Conservation (phyloP, 37 sponge, comb jelly and placozoan genomes). For the Theonella swinhoei region DNA sequence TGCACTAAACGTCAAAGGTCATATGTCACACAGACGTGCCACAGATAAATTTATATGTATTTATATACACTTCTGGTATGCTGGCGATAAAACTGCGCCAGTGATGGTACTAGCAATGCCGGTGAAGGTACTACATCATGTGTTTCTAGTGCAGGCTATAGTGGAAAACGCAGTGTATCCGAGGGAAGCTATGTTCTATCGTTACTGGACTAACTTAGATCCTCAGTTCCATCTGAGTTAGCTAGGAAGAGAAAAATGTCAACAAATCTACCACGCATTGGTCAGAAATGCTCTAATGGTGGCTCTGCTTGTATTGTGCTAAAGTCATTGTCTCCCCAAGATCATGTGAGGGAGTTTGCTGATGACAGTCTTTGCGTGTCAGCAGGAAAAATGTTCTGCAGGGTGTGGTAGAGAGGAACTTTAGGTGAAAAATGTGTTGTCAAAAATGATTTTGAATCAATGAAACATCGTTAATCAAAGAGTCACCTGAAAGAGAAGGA, state of each 20-base stretch:
- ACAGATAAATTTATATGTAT: too few species aligned
- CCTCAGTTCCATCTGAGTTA: background rate
- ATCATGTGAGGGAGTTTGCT: background rate
- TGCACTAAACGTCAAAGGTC: too few species aligned
- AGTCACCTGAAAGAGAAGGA: background rate
- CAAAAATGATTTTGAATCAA: background rate
- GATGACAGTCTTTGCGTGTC: background rate
- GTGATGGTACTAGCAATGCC: background rate
- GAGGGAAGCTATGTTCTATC: background rate
- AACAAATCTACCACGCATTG: background rate
- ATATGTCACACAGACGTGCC: too few species aligned
- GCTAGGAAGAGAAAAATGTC: background rate
- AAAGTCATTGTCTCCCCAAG: background rate
- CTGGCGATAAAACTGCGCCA: too few species aligned
- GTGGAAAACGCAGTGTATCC: background rate
- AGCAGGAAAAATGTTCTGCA: conserved; percentile 4
- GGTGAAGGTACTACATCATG: background rate
- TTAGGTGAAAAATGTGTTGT: background rate
- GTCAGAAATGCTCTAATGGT: background rate
- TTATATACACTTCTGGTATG: too few species aligned
- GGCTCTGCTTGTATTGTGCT: background rate
- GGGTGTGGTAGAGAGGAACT: background rate
- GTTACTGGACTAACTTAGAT: background rate
- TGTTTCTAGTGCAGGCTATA: background rate
- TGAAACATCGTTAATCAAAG: background rate